Base-by-base conservation (phyloP, 2,113 vertebrate genomes). In the Trematocara macrostoma region DNA sequence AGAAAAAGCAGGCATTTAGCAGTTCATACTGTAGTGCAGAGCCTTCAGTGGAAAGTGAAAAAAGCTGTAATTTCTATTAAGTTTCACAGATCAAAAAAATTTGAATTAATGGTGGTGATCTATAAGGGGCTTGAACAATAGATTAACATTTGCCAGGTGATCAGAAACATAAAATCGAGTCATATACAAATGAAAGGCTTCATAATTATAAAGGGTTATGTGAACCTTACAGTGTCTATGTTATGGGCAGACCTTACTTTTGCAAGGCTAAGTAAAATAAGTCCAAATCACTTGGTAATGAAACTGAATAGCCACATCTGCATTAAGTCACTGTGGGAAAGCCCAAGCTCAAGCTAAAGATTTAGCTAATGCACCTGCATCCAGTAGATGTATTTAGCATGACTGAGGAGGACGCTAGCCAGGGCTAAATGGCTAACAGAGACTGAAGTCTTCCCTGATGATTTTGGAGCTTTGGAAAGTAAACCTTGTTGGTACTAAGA, bases 101-200 rank as follows among this genome's bases (percentile, higher is more conserved):
- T 15, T 31, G 1, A n/a, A 76, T 49, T 49, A 76, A 51, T n/a
- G 47, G 42, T 1, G 1, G 23, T 76, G 15, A 3, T 76, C 12
- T 26, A 26, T 11, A 31, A 49, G 6, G 42, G 42, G 4, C 0
- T 0, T 47, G 14, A 0, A 49, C 2, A 49, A 29, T 31, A 76
- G 69, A 11, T 76, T 0, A 76, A 76, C 42, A 76, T 76, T 76
- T 76, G 45, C 10, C 26, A 51, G 9, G 26, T 51, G 71, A 26
- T 0, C 45, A 51, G 26, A 76, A 51, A 51, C 45, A 76, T 76
- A 49, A 11, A 49, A 74, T 74, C 0, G 1, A 74, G 69, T 31
- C 67, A 69, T 42, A 42, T 69, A 15, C 40, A 29, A 47, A 74
- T 11, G 9, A 74, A 74, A 47, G 40, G 20, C 67, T 74, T 47